phyloP scores from a whole-genome alignment of 2,113 vertebrate genomes.

The Corythoichthys intestinalis region DNA sequence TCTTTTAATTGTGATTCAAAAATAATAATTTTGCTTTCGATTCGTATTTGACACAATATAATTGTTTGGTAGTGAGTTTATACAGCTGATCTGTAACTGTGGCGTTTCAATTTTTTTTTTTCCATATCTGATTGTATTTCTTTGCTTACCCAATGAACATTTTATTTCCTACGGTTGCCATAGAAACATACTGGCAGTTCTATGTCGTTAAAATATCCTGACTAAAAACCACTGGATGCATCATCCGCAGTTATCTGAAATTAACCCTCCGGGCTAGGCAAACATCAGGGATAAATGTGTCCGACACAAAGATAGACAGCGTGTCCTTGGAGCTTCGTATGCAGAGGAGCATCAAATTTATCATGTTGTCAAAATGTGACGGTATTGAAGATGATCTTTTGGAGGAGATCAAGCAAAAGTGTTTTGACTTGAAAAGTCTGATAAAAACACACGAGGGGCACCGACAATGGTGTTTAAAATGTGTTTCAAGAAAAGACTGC shows the following conservation, averaged over 20 bases:
- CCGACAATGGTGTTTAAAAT: too few relatives aligned
- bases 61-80: neutral
- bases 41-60: neutral
- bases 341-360: neutral
- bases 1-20: conserved; percentile 10
- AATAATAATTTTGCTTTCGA: neutral
- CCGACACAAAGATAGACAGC: neutral
- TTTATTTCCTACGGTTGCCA: neutral
- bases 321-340: neutral
- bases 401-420: neutral
- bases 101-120: too few relatives aligned
- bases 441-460: neutral
- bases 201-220: neutral
- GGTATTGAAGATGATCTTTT: neutral
- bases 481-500: too few relatives aligned
- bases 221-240: neutral
- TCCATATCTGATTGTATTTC: neutral
- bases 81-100: too few relatives aligned
- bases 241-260: neutral
- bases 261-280: neutral
- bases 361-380: neutral
- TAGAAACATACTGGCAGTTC: neutral
- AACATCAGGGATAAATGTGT: neutral
- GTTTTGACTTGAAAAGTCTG: neutral
- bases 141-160: neutral